phyloP scores from a whole-genome alignment of 2,888 invertebrate species.

The Sclerodermus sp. region DNA sequence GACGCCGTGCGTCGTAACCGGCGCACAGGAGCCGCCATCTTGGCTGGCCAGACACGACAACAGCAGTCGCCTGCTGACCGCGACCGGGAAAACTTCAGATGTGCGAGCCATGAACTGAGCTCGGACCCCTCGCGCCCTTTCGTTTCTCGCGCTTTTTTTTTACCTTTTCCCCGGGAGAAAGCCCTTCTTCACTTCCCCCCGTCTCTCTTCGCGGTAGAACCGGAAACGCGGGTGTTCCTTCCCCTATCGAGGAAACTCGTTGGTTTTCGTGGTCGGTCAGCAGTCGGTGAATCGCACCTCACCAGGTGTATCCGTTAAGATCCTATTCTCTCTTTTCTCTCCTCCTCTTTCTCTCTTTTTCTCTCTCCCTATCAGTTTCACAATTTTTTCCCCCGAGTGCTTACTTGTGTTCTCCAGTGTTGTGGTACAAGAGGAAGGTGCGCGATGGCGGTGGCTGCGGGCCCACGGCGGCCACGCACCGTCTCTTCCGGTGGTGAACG shows the following conservation, averaged over 20 bases:
- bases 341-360: neutral
- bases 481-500: conserved; percentile 36
- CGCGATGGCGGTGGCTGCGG: conserved; percentile 51
- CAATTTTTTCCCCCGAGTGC: conserved; percentile 6
- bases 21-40: conserved; percentile 6
- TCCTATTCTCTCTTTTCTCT: neutral
- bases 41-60: neutral
- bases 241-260: too few species aligned
- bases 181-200: too few species aligned
- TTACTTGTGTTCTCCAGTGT: conserved; percentile 18
- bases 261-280: too few species aligned
- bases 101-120: conserved; percentile 45
- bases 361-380: conserved; percentile 5
- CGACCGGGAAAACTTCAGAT: conserved; percentile 48
- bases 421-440: conserved; percentile 34
- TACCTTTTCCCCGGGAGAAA: too few species aligned
- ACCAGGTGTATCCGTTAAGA: too few species aligned
- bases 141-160: conserved; percentile 12
- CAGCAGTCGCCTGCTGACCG: conserved; percentile 54
- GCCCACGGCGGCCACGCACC: conserved; percentile 45
- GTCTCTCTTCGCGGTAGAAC: too few species aligned
- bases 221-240: too few species aligned
- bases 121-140: conserved; percentile 30
- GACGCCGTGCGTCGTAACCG: conserved; percentile 1
- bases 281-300: neutral